Evolutionary conservation across 2,888 invertebrate species (phyloP).

Genomic region (Heterodera filipjevi): DNA sequence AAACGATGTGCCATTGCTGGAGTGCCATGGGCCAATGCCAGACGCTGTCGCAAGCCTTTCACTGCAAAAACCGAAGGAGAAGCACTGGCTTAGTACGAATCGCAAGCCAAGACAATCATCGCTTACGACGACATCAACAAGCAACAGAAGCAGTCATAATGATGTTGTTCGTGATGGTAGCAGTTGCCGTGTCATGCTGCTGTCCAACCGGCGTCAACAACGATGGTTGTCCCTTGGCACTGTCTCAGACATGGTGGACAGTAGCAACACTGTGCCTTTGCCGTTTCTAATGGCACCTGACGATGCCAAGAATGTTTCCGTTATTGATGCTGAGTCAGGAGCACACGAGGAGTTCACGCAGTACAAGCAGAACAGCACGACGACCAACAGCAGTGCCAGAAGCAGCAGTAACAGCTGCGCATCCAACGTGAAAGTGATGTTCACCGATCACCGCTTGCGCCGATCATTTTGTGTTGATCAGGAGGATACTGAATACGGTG

Average conservation of each 20-base stretch:
- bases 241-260: conserved; percentile 4
- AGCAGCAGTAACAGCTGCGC: neutral
- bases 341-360: neutral
- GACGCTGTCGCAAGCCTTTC: neutral
- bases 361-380: neutral
- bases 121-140: neutral
- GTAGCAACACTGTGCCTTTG: too few species aligned
- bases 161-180: too few species aligned
- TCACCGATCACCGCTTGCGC: conserved; percentile 30
- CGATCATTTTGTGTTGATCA: conserved; percentile 23
- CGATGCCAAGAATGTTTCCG: neutral
- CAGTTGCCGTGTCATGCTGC: neutral
- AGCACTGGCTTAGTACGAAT: neutral
- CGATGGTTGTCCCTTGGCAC: neutral
- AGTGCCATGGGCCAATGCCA: too few species aligned
- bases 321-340: neutral
- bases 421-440: conserved; percentile 30
- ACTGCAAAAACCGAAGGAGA: neutral
- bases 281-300: neutral
- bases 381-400: neutral
- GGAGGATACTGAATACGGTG: neutral
- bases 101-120: conserved; percentile 12
- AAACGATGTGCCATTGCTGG: neutral
- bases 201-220: neutral
- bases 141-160: neutral